These are phyloP conservation scores for Neodiprion lecontei DNA, from an alignment of 1,140 invertebrate genomes.

Conservation along the genomic window DNA sequence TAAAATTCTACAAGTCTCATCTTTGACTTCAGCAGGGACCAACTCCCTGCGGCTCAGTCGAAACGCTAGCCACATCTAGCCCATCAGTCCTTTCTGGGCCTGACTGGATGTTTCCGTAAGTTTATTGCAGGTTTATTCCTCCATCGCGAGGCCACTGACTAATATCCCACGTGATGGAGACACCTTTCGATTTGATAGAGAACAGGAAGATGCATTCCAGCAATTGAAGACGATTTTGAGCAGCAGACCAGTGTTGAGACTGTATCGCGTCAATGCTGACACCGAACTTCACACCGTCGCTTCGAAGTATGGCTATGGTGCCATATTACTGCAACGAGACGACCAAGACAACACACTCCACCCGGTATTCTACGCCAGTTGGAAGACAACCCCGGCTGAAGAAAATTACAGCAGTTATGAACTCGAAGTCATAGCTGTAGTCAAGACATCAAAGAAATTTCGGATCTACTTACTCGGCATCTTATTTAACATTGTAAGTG, in stretches of 20 bases:
- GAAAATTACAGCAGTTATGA: conserved; percentile 45
- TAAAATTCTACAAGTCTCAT: too few relatives aligned
- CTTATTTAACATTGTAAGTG: conserved; percentile 13
- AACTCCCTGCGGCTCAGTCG: too few relatives aligned
- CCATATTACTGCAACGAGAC: conserved; percentile 8
- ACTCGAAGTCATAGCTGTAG: conserved; percentile 42
- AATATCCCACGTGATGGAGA: conserved; percentile 15
- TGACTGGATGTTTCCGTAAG: conserved; percentile 31
- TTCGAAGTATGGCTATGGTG: conserved; percentile 8
- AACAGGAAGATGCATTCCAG: conserved; percentile 17
- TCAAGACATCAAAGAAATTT: conserved; percentile 26
- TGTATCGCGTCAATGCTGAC: conserved; percentile 10
- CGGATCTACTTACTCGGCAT: conserved; percentile 15
- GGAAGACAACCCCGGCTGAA: conserved; percentile 33
- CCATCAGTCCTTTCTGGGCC: conserved; percentile 32
- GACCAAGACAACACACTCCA: conserved; percentile 22
- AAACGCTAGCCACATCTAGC: too few relatives aligned
- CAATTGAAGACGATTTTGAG: conserved; percentile 12
- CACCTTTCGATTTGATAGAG: conserved; percentile 19
- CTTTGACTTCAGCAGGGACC: too few relatives aligned
- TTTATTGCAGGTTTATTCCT: conserved; percentile 28
- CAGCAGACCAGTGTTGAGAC: too few relatives aligned
- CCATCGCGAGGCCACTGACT: conserved; percentile 20
- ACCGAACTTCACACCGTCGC: conserved; percentile 12
- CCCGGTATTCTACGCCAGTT: conserved; percentile 39